Evolutionary conservation across 2,113 vertebrate genomes (phyloP).

Genomic region (Camelus dromedarius): DNA sequence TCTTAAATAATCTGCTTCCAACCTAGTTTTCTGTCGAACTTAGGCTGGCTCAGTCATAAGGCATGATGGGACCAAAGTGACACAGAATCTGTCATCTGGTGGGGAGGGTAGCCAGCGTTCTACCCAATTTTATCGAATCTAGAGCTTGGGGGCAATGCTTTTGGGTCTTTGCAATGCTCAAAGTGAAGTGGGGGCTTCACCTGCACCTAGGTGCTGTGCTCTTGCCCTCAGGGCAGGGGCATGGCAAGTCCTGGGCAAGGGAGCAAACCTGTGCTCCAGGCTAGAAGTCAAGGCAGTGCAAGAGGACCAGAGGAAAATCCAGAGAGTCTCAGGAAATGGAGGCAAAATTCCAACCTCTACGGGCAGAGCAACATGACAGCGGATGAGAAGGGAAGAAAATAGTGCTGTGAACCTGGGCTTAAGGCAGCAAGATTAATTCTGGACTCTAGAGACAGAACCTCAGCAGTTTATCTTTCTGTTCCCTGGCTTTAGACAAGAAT

Average conservation of each 20-base stretch:
- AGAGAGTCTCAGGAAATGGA: not conserved
- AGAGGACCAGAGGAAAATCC: not conserved
- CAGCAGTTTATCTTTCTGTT: not conserved
- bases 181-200: not conserved
- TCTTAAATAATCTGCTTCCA: slow-evolving; percentile 1
- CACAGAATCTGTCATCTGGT: not conserved
- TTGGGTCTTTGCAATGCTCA: not conserved
- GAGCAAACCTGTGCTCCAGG: not conserved
- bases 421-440: not conserved
- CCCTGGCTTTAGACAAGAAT: not conserved
- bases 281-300: not conserved
- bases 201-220: not conserved
- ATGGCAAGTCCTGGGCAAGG: not conserved
- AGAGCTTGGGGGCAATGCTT: not conserved
- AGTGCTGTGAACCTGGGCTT: not conserved
- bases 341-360: not conserved
- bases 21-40: slow-evolving; percentile 5
- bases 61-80: not conserved
- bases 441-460: not conserved
- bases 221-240: not conserved
- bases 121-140: not conserved
- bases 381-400: not conserved
- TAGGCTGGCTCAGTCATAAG: not conserved
- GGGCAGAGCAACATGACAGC: not conserved
- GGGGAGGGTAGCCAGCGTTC: not conserved